Conservation (phyloP, 2,797 vertebrate species). For the Rhabdophis nuchalis region DNA sequence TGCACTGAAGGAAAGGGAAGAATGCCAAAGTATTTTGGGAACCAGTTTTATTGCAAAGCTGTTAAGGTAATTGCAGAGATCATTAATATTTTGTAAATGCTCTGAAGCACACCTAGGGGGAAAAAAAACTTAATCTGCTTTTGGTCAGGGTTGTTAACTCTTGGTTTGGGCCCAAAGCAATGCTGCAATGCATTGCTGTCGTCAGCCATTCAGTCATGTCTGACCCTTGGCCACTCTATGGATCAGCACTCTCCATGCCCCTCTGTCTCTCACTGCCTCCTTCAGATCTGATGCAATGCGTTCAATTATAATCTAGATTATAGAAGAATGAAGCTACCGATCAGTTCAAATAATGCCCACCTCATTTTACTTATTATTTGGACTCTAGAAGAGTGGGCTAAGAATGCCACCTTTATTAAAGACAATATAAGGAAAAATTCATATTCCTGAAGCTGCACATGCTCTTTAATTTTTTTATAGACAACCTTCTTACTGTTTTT, state of each 20-base stretch:
- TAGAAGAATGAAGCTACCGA: background rate
- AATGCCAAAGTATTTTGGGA: conserved; percentile 7
- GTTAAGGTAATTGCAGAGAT: background rate
- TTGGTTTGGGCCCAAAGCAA: background rate
- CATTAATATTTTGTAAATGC: background rate
- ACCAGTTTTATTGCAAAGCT: conserved; percentile 16
- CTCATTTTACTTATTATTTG: conserved; percentile 15
- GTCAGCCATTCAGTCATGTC: background rate
- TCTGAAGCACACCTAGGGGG: background rate
- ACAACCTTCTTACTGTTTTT: background rate
- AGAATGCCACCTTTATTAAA: conserved; percentile 1
- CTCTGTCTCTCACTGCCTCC: background rate
- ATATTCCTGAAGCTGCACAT: background rate
- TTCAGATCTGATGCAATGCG: background rate
- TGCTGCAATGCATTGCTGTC: background rate
- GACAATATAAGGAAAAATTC: conserved; percentile 11
- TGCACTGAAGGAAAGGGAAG: background rate
- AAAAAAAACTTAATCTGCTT: background rate
- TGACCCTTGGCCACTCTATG: background rate
- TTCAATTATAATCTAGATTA: background rate
- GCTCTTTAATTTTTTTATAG: conserved; percentile 22
- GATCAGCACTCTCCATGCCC: background rate
- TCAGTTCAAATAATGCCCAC: conserved; percentile 8
- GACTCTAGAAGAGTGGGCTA: background rate
- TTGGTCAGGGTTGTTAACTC: background rate